Percentiles rank a stretch among this genome's conserved stretches.
phyloP scores from a whole-genome alignment of 2,888 invertebrate species.

The Adineta ricciae region DNA sequence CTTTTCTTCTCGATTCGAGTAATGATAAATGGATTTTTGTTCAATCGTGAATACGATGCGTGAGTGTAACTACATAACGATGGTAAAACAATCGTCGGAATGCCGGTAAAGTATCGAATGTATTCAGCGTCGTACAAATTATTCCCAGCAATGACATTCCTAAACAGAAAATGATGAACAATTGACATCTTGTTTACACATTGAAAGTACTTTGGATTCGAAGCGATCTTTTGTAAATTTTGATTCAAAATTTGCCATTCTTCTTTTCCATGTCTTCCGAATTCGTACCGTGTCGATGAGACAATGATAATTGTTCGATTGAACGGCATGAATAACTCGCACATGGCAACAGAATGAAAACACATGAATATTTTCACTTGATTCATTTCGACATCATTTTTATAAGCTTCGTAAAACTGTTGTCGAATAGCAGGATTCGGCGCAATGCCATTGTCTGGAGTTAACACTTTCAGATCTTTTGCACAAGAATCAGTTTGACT shows the following conservation, averaged over 20 bases:
- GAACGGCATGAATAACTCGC: conserved; percentile 28
- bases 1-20: no score
- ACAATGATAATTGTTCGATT: conserved; percentile 26
- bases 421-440: no score
- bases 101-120: conserved; percentile 22
- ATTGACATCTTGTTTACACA: no score
- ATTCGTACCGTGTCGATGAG: conserved; percentile 24
- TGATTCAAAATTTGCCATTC: conserved; percentile 34
- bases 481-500: no score
- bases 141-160: conserved; percentile 33
- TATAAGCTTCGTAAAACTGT: conserved; percentile 18
- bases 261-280: conserved; percentile 8
- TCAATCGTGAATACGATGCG: no score
- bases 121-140: conserved; percentile 34
- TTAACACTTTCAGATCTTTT: no score
- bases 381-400: conserved; percentile 11
- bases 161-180: no score
- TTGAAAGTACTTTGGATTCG: conserved; percentile 28
- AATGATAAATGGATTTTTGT: no score
- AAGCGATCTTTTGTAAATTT: conserved; percentile 32
- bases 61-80: conserved; percentile 20
- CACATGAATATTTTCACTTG: conserved; percentile 23
- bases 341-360: conserved; percentile 20
- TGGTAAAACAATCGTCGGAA: not conserved
- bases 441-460: no score